Percentiles rank a stretch among this genome's conserved stretches.
These are phyloP conservation scores for Aldrovandia affinis DNA, from an alignment of 2,797 vertebrate species.

Conservation along the genomic window DNA sequence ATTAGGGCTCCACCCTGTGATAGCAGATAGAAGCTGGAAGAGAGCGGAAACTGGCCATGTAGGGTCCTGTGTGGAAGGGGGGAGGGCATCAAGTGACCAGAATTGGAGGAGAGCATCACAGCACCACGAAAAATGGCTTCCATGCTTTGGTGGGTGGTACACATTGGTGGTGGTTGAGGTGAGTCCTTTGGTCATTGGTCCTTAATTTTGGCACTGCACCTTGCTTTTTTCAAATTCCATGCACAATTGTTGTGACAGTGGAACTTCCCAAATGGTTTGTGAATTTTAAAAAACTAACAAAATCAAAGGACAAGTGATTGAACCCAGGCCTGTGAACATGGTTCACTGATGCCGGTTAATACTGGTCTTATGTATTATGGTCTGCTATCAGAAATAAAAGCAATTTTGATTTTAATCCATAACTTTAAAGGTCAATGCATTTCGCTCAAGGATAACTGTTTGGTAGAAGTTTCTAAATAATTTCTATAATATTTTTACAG, in stretches of 20 bases:
- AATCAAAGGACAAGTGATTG: background rate
- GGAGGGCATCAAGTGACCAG: background rate
- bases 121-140: no score
- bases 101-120: background rate
- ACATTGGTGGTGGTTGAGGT: no score
- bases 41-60: background rate
- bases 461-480: background rate
- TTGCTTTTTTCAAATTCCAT: background rate
- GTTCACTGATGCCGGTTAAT: background rate
- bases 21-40: background rate
- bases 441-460: background rate
- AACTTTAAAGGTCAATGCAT: background rate
- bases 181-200: no score
- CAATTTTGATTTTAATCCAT: background rate
- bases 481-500: background rate
- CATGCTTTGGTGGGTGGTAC: no score
- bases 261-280: background rate
- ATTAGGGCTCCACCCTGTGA: slow-evolving; percentile 9
- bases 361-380: background rate
- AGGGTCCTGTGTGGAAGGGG: background rate
- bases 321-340: background rate
- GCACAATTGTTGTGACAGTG: background rate
- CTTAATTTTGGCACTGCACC: background rate
- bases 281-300: background rate
- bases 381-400: background rate